phyloP scores from a whole-genome alignment of 1,140 invertebrate species.

The Tetramorium parvispinum region DNA sequence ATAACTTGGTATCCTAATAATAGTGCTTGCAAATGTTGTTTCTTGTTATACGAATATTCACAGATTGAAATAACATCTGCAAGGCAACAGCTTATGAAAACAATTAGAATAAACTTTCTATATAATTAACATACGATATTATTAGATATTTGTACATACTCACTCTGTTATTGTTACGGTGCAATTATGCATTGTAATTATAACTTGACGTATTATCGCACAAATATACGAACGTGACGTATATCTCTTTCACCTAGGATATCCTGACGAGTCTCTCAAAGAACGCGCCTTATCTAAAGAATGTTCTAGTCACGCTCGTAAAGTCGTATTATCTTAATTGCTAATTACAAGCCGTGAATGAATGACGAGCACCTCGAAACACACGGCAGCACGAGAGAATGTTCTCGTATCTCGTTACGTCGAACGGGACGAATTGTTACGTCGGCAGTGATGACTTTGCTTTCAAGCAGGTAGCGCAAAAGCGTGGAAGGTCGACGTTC shows the following conservation, averaged over 20 bases:
- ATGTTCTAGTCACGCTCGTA: conserved; percentile 11
- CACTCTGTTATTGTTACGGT: neutral
- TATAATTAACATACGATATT: neutral
- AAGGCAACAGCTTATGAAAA: neutral
- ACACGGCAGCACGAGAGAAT: neutral
- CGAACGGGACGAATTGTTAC: neutral
- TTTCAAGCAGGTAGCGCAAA: conserved; percentile 12
- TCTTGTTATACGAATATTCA: conserved; percentile 9
- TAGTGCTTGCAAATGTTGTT: neutral
- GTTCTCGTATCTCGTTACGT: neutral
- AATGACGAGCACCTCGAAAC: neutral
- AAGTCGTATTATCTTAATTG: conserved; percentile 43
- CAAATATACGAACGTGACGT: neutral
- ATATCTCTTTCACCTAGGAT: neutral
- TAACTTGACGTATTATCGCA: neutral
- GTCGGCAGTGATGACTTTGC: neutral
- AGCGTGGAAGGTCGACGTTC: conserved; percentile 8
- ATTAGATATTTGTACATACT: neutral
- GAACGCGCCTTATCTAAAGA: conserved; percentile 19
- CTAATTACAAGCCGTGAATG: conserved; percentile 40
- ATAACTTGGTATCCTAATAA: neutral
- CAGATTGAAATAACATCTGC: neutral
- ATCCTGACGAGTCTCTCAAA: neutral
- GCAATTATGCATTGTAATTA: neutral
- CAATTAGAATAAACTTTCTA: neutral